Percentiles rank a stretch among this genome's conserved stretches.
Conservation (phyloP, 1,140 invertebrate species). For the Anthonomus grandis region DNA sequence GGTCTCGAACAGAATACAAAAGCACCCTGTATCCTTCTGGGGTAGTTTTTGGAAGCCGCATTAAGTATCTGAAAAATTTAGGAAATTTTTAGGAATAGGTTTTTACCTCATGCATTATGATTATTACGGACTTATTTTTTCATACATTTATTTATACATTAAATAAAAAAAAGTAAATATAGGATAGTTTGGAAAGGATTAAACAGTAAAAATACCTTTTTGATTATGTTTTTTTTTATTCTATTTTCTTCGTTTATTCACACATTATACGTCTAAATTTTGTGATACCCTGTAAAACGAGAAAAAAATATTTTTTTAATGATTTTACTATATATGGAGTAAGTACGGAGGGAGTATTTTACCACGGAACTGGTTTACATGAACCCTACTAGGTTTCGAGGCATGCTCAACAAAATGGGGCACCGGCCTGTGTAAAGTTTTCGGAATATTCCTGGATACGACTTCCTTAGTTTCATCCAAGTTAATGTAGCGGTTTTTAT, state of each 20-base stretch:
- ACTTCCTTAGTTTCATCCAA: not conserved
- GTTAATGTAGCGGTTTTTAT: too few species aligned
- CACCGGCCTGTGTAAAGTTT: conserved; percentile 6
- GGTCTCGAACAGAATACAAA: conserved; percentile 56
- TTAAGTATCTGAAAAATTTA: conserved; percentile 51
- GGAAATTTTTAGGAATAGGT: too few species aligned
- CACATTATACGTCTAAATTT: too few species aligned
- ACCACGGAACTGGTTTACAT: conserved; percentile 2
- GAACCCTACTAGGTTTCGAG: not conserved
- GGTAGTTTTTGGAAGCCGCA: conserved; percentile 53
- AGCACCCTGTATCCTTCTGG: conserved; percentile 60
- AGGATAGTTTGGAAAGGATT: too few species aligned
- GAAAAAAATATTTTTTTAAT: not conserved
- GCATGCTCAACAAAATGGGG: conserved; percentile 9
- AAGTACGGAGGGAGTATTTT: not conserved
- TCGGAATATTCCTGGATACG: conserved; percentile 3
- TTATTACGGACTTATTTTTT: too few species aligned
- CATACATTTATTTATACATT: too few species aligned
- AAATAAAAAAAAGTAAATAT: not conserved
- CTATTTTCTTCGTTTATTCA: too few species aligned
- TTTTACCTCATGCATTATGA: too few species aligned
- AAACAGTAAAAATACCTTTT: too few species aligned
- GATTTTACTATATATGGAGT: not conserved
- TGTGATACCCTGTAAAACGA: not conserved
- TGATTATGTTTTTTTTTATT: too few species aligned